Base-by-base conservation (phyloP, 2,888 invertebrate species). In the Plagiodera versicolora region DNA sequence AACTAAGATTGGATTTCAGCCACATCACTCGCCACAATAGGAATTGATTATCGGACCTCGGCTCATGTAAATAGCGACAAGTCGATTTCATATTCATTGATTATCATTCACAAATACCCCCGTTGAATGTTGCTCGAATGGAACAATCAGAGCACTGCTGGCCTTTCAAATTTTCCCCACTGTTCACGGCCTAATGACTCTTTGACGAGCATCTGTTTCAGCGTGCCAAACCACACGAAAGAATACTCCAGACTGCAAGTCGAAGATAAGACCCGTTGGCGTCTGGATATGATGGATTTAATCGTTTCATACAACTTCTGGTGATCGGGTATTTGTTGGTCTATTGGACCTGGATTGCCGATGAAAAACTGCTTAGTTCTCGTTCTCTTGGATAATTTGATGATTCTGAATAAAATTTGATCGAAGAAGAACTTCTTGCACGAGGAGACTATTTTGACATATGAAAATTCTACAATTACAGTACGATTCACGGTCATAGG, bases 151-250 rank as follows among this genome's bases (percentile, higher is more conserved):
- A 46, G 10, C 46, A 46, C 2, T n/a, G 20, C 46, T 46, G 19
- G 18, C 20, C 46, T 19, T 46, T 46, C 46, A 46, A 19, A 19
- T 46, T 46, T 46, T 46, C 19, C 19, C 46, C 19, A 14, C 39
- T 39, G 39, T 39, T 39, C 39, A 39, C 39, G 39, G 39, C 39
- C 39, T 14, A 39, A 39, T 39, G 39, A 39, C 39, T 39, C 39
- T 39, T 39, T 39, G 39, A 39, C 39, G 39, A 39, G 39, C 39
- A 39, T 39, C 14, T 39, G 39, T 39, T 39, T 14, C n/a, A 39
- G 14, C 39, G 39, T 39, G 39, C 39, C 39, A 39, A 39, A 14
- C 39, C 39, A 39, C 39, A 14, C 14, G 39, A 39, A 39, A 39
- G n/a, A 39, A 4, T 39, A 14, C 14, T 9, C 39, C 39, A 2